Evolutionary conservation across 2,888 invertebrate species (phyloP).

Genomic region (Apamea sordens): DNA sequence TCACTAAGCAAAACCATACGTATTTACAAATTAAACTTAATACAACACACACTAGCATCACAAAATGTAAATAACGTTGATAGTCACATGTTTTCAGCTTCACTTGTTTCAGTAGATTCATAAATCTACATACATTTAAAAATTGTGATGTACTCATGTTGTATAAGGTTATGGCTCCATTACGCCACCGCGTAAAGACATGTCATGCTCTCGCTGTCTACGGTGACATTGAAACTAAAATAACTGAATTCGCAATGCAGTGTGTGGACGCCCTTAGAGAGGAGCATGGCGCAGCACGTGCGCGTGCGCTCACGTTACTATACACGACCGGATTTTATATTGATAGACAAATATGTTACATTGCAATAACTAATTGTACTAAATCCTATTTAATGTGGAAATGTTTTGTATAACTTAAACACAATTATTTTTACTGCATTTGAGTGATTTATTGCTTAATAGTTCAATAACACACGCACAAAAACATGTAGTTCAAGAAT

Average conservation of each 20-base stretch:
- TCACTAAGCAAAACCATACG: background rate
- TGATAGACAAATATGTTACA: slow-evolving; percentile 65
- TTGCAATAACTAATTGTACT: slow-evolving; percentile 60
- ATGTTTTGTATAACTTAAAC: slow-evolving; percentile 28
- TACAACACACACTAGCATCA: slow-evolving; percentile 1
- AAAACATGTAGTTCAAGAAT: background rate
- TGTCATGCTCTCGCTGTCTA: slow-evolving; percentile 32
- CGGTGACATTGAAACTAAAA: slow-evolving; percentile 66
- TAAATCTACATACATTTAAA: slow-evolving; percentile 24
- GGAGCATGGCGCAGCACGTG: slow-evolving; percentile 75
- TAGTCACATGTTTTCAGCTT: slow-evolving; percentile 28
- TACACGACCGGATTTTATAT: slow-evolving; percentile 71
- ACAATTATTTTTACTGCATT: slow-evolving; percentile 9
- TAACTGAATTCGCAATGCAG: slow-evolving; percentile 61
- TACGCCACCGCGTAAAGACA: slow-evolving; percentile 48
- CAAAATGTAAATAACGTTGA: slow-evolving; percentile 5
- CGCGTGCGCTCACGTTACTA: slow-evolving; percentile 70
- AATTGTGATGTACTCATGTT: slow-evolving; percentile 45
- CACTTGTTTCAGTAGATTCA: slow-evolving; percentile 22
- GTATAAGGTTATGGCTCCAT: slow-evolving; percentile 64
- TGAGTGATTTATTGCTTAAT: background rate
- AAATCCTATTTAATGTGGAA: slow-evolving; percentile 46
- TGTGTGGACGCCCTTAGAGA: slow-evolving; percentile 69
- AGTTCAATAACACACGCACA: background rate
- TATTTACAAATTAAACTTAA: slow-evolving; percentile 11